A percentile compares a stretch with the other conserved stretches of the same genome.
Evolutionary conservation across 2,797 vertebrate species (phyloP).

Genomic region (Gallinago solitaria): DNA sequence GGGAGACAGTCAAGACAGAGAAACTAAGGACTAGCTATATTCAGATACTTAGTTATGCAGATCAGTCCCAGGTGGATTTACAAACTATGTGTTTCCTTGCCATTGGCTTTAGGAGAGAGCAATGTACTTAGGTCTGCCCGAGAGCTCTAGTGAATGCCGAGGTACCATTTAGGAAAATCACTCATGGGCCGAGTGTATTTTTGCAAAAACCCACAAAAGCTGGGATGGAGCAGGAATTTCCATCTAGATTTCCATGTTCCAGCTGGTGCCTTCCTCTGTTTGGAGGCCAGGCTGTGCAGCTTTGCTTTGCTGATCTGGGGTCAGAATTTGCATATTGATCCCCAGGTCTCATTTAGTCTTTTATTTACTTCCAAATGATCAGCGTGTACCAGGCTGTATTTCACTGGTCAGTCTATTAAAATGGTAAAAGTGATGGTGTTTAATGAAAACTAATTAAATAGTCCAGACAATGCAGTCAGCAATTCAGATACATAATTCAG

Average conservation of each 20-base stretch:
- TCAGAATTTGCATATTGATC: background rate
- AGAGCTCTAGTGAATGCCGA: background rate
- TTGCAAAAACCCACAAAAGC: background rate
- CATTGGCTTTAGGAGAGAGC: background rate
- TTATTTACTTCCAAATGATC: background rate
- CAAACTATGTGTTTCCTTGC: background rate
- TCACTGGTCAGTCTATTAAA: background rate
- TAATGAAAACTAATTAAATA: background rate
- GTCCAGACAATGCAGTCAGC: background rate
- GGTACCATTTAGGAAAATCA: background rate
- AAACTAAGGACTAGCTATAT: background rate
- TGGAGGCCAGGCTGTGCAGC: background rate
- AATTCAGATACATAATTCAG: background rate
- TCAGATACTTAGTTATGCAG: background rate
- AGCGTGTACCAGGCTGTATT: background rate
- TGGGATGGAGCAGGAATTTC: background rate
- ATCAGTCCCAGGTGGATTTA: background rate
- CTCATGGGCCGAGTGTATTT: background rate
- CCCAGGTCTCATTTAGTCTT: background rate
- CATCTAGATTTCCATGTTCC: background rate
- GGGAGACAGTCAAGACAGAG: background rate
- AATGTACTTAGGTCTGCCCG: background rate
- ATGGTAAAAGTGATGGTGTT: background rate
- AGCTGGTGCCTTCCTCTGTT: background rate
- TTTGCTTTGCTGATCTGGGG: background rate